Evolutionary conservation across 2,113 vertebrate genomes (phyloP).

Genomic region (Bombycilla garrulus): DNA sequence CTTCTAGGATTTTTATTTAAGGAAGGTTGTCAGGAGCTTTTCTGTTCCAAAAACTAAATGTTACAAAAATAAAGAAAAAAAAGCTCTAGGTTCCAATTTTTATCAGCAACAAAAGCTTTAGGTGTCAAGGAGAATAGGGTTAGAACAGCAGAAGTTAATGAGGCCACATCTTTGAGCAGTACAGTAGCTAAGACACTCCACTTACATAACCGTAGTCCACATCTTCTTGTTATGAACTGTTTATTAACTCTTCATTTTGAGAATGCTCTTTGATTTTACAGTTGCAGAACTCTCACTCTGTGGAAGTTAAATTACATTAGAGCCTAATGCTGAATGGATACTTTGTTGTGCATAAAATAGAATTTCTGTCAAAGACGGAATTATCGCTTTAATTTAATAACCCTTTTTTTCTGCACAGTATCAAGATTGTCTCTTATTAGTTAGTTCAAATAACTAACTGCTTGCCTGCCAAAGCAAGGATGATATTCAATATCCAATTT

Average conservation of each 20-base stretch:
- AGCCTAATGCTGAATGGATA: background rate
- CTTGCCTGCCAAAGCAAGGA: constrained; percentile 4
- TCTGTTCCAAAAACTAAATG: background rate
- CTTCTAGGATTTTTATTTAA: background rate
- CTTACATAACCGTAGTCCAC: background rate
- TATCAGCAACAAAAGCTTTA: background rate
- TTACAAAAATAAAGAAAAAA: background rate
- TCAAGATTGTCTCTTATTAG: background rate
- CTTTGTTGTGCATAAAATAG: background rate
- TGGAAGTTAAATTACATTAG: background rate
- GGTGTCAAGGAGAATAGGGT: background rate
- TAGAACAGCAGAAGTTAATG: background rate
- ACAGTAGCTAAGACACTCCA: background rate
- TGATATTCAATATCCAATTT: constrained; percentile 20
- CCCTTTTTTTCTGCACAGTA: background rate
- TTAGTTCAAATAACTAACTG: background rate
- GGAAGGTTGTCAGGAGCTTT: background rate
- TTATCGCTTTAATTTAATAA: background rate
- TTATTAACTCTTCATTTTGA: background rate
- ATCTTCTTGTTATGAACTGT: background rate
- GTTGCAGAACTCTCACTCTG: background rate
- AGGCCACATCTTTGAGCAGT: background rate
- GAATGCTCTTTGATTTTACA: background rate
- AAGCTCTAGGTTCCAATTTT: background rate
- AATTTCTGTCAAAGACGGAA: background rate